These are phyloP conservation scores for Pseudachorutes palmiensis DNA, from an alignment of 1,140 invertebrate species.

Conservation along the genomic window DNA sequence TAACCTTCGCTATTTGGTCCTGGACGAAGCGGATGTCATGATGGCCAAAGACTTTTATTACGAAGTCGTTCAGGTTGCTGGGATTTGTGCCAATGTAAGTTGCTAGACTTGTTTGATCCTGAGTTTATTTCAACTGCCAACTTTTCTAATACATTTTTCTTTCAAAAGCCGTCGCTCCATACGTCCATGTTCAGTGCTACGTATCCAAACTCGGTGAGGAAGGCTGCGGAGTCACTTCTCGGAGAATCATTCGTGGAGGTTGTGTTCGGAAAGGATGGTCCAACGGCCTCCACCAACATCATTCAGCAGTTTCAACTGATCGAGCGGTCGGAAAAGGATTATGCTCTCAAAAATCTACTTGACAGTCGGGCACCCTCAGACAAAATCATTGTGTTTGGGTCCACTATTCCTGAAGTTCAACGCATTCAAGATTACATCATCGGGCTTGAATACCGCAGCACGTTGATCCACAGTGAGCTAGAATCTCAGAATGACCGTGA, in stretches of 20 bases:
- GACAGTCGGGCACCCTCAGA: slow-evolving; percentile 50
- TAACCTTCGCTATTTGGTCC: slow-evolving; percentile 67
- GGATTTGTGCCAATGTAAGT: slow-evolving; percentile 53
- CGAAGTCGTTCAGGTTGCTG: slow-evolving; percentile 64
- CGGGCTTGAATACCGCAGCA: too few species aligned
- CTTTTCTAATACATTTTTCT: slow-evolving; percentile 54
- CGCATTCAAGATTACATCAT: slow-evolving; percentile 69
- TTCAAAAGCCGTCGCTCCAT: too few species aligned
- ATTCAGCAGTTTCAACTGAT: slow-evolving; percentile 73
- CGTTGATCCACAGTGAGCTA: slow-evolving; percentile 82
- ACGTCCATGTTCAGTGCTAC: slow-evolving; percentile 90
- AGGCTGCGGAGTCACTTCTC: slow-evolving; percentile 58
- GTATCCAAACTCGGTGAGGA: slow-evolving; percentile 74
- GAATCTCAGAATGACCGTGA: slow-evolving; percentile 80
- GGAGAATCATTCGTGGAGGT: slow-evolving; percentile 70
- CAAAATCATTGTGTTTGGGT: slow-evolving; percentile 79
- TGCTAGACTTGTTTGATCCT: slow-evolving; percentile 3
- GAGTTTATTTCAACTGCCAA: slow-evolving; percentile 10
- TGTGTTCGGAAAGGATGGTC: slow-evolving; percentile 72
- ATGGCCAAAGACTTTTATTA: slow-evolving; percentile 82
- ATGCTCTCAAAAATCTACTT: slow-evolving; percentile 61
- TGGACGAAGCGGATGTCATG: slow-evolving; percentile 98
- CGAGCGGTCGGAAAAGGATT: slow-evolving; percentile 60
- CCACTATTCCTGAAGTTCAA: slow-evolving; percentile 78
- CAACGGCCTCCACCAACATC: slow-evolving; percentile 78